Evolutionary conservation across 2,888 invertebrate species (phyloP).

Genomic region (Melanotus villosus): DNA sequence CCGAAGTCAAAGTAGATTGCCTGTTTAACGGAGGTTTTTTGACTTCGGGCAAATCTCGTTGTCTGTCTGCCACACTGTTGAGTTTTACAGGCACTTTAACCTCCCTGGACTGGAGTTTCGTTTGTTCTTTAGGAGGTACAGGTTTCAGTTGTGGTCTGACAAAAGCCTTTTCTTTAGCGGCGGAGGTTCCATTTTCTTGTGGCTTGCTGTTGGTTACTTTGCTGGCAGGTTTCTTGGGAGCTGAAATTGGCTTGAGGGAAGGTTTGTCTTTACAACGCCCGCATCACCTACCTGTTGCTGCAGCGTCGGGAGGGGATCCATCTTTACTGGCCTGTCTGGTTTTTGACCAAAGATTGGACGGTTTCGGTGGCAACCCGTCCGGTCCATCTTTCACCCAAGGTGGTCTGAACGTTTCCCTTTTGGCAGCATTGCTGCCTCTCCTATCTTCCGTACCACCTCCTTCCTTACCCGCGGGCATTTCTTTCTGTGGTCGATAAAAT

Average conservation of each 20-base stretch:
- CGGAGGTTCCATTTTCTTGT: slow-evolving; percentile 61
- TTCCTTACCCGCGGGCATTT: slow-evolving; percentile 73
- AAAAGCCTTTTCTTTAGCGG: slow-evolving; percentile 60
- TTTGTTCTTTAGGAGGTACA: slow-evolving; percentile 62
- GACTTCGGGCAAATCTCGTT: slow-evolving; percentile 49
- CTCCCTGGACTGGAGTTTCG: slow-evolving; percentile 61
- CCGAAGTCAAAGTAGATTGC: slow-evolving; percentile 20
- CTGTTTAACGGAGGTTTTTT: slow-evolving; percentile 45
- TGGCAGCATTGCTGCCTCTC: slow-evolving; percentile 57
- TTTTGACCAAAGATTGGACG: slow-evolving; percentile 39
- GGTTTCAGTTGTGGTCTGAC: slow-evolving; percentile 64
- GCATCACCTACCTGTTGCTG: not conserved
- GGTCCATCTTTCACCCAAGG: slow-evolving; percentile 83
- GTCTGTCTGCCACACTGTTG: slow-evolving; percentile 62
- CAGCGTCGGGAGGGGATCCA: slow-evolving; percentile 22
- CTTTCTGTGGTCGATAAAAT: too few relatives aligned
- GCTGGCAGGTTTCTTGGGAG: not conserved
- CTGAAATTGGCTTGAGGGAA: too few relatives aligned
- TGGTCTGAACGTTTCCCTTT: slow-evolving; percentile 79
- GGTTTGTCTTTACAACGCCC: not conserved
- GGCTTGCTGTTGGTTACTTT: slow-evolving; percentile 36
- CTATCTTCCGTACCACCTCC: slow-evolving; percentile 71
- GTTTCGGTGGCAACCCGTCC: slow-evolving; percentile 68
- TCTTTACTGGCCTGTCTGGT: slow-evolving; percentile 32
- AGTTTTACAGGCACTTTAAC: slow-evolving; percentile 66